Percentiles rank a stretch among this genome's conserved stretches.
phyloP scores from a whole-genome alignment of 2,888 invertebrate genomes.

The Oxyteleia sp. region DNA sequence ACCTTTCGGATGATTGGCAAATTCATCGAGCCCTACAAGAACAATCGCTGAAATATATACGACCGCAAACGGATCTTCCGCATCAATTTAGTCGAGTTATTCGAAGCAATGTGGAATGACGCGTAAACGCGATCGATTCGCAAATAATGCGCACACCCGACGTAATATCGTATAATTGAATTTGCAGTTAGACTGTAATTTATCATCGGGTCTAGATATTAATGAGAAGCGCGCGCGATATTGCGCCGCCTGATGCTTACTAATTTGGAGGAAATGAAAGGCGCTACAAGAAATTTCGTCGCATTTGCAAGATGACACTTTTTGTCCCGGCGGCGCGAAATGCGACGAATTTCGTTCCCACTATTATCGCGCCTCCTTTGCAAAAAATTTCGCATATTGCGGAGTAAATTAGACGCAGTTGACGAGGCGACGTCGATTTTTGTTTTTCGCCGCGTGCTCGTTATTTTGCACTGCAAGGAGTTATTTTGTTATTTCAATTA shows the following conservation, averaged over 20 bases:
- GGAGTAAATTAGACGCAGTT: slow-evolving; percentile 55
- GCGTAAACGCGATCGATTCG: slow-evolving; percentile 71
- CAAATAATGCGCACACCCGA: slow-evolving; percentile 65
- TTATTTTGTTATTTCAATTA: too few species aligned
- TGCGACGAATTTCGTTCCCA: slow-evolving; percentile 50
- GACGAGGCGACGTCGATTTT: slow-evolving; percentile 25
- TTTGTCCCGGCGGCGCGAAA: slow-evolving; percentile 35
- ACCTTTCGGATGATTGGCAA: slow-evolving; percentile 64
- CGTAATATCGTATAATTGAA: slow-evolving; percentile 71
- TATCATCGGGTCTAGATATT: slow-evolving; percentile 64
- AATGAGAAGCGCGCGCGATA: slow-evolving; percentile 65
- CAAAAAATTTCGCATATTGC: slow-evolving; percentile 47
- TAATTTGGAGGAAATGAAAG: slow-evolving; percentile 63
- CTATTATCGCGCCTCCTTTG: slow-evolving; percentile 24
- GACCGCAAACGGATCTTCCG: slow-evolving; percentile 69
- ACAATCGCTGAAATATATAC: slow-evolving; percentile 66
- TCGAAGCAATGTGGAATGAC: slow-evolving; percentile 72
- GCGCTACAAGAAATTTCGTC: slow-evolving; percentile 48
- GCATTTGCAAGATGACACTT: slow-evolving; percentile 63
- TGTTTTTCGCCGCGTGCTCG: too few species aligned
- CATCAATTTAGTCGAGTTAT: slow-evolving; percentile 65
- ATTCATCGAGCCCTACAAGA: slow-evolving; percentile 65
- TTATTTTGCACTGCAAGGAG: too few species aligned
- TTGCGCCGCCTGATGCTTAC: slow-evolving; percentile 67
- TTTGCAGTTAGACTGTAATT: slow-evolving; percentile 72